Base-by-base conservation (phyloP, 2,888 invertebrate species). In the Camponotus fellah region DNA sequence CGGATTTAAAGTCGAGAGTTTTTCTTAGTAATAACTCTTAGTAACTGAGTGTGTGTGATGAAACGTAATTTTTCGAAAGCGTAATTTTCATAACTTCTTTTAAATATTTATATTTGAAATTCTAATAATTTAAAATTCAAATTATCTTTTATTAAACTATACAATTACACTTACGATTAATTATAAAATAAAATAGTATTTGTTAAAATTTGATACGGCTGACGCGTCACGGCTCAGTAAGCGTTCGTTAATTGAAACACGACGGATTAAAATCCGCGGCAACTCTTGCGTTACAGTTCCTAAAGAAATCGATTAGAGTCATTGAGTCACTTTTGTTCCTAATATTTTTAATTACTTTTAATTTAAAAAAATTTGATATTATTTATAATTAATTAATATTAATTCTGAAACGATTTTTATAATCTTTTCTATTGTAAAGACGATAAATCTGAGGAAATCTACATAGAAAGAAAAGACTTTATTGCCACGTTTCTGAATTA, bases 401-500 rank as follows among this genome's bases (percentile, higher is more conserved):
- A 26, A 26, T 26, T 26, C 26, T 26, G 2, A 26, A 74, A 32
- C 43, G 17, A 26, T 0, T 60, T n/a, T 26, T 32, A 17, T 32
- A 43, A 43, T 60, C 32, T 74, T 60, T 72, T 32, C 60, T n/a
- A 32, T 43, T 43, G 58, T 14, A 60, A 74, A 74, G 17, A 17
- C 46, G 21, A 37, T 49, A 49, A 76, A 76, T 76, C 49, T 65
- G 49, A 21, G 26, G 9, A 37, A 76, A 17, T 8, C 62, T 64
- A 46, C 14, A 64, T 17, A 64, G 49, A 21, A 64, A n/a, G n/a
- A 10, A 49, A 64, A 65, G 53, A 65, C 64, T 76, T 64, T 2
- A 46, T 62, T 34, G 43, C 26, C 34, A 34, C 3, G 46, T 64
- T 76, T 32, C 46, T 75, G 40, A 66, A 76, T 68, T 68, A 79